Percentiles rank a stretch among this genome's conserved stretches.
Evolutionary conservation across 2,113 vertebrate genomes (phyloP).

Genomic region (Furnarius figulus): DNA sequence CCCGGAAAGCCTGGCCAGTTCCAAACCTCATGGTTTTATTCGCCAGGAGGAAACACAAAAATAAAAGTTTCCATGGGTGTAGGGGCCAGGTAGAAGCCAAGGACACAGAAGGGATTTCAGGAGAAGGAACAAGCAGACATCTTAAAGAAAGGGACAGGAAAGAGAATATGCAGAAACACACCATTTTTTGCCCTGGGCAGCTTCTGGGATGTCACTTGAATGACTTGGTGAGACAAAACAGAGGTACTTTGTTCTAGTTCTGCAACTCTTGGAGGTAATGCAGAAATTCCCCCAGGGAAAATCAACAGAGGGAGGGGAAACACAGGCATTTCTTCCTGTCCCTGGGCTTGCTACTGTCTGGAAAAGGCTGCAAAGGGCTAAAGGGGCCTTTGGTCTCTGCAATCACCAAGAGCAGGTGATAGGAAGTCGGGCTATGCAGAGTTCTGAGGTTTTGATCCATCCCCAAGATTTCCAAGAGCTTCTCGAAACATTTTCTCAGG

Average conservation of each 20-base stretch:
- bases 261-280: background rate
- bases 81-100: background rate
- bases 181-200: background rate
- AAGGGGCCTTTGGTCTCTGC: background rate
- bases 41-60: background rate
- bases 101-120: background rate
- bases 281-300: background rate
- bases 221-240: background rate
- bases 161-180: background rate
- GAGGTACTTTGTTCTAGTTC: constrained; percentile 12
- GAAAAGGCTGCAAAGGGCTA: background rate
- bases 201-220: background rate
- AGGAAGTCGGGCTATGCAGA: background rate
- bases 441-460: background rate
- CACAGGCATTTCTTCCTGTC: background rate
- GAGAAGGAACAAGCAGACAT: background rate
- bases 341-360: background rate
- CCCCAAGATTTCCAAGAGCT: background rate
- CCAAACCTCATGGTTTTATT: background rate
- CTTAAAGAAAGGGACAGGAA: background rate
- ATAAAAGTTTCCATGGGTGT: constrained; percentile 7
- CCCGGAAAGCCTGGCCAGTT: background rate
- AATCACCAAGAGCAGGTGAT: background rate
- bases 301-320: background rate
- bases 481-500: background rate